Evolutionary conservation across 2,888 invertebrate species (phyloP).

Genomic region (Scaptomyza flava): DNA sequence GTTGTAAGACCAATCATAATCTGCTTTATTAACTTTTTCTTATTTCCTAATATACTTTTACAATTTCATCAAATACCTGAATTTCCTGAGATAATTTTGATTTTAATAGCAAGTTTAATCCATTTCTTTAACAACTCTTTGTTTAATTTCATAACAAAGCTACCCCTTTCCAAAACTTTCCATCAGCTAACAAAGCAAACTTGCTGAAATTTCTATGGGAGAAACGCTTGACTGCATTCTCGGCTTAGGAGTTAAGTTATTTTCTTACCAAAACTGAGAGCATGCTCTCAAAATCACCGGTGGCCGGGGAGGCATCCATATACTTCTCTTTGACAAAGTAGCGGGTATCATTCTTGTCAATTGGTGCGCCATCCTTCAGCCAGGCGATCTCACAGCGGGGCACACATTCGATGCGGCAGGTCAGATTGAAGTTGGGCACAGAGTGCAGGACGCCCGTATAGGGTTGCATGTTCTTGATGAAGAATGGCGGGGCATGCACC

Average conservation of each 20-base stretch:
- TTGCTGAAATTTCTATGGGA: background rate
- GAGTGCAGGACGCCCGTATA: constrained; percentile 93
- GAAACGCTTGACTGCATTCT: constrained; percentile 10
- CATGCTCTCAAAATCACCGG: constrained; percentile 95
- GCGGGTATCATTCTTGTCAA: constrained; percentile 86
- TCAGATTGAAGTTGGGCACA: constrained; percentile 90
- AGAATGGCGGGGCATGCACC: constrained; percentile 93
- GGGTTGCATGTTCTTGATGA: constrained; percentile 92
- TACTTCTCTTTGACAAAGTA: constrained; percentile 89
- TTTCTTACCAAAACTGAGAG: constrained; percentile 91
- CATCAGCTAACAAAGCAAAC: background rate
- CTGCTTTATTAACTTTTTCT: too few relatives aligned
- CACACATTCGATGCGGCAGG: constrained; percentile 95
- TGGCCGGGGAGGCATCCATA: constrained; percentile 90
- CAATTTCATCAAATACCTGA: too few relatives aligned
- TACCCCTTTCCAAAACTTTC: background rate
- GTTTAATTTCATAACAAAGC: background rate
- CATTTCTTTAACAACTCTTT: background rate
- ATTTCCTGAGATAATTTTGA: too few relatives aligned
- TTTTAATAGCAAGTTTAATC: background rate
- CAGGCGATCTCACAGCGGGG: constrained; percentile 94
- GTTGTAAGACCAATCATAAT: too few relatives aligned
- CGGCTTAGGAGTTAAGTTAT: background rate
- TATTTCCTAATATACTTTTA: too few relatives aligned
- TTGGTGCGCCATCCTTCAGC: constrained; percentile 91